These are phyloP conservation scores for Celastrina argiolus DNA, from an alignment of 2,888 invertebrate genomes.

Conservation along the genomic window DNA sequence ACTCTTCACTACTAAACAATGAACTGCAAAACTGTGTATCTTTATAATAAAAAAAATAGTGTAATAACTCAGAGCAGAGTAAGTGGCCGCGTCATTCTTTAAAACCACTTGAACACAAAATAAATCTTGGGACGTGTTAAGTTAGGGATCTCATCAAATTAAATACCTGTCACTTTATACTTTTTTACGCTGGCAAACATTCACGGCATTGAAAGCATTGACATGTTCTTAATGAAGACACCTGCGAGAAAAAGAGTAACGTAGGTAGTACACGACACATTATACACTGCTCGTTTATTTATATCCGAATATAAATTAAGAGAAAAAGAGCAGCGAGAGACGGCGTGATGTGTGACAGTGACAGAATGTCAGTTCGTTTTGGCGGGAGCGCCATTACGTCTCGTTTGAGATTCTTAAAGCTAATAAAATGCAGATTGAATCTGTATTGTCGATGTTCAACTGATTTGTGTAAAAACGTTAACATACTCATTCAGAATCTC, in stretches of 20 bases:
- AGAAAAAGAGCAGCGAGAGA: conserved; percentile 40
- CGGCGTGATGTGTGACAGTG: conserved; percentile 38
- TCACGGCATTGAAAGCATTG: conserved; percentile 25
- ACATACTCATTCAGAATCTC: background rate
- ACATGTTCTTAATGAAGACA: conserved; percentile 37
- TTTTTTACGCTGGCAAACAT: conserved; percentile 7
- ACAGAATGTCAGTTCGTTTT: conserved; percentile 53
- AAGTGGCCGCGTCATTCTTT: background rate
- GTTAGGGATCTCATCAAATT: background rate
- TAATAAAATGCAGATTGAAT: conserved; percentile 22
- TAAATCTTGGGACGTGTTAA: background rate
- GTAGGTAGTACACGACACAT: conserved; percentile 31
- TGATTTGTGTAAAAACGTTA: conserved; percentile 16
- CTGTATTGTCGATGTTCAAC: conserved; percentile 2
- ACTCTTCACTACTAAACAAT: no score
- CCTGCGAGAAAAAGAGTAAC: conserved; percentile 49
- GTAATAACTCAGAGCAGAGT: no score
- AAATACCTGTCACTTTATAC: conserved; percentile 1
- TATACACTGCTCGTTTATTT: conserved; percentile 44
- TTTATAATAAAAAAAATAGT: no score
- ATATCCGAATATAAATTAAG: conserved; percentile 40
- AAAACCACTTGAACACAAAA: background rate
- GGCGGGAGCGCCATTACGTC: conserved; percentile 47
- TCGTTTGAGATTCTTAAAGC: conserved; percentile 42
- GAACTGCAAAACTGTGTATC: background rate